A percentile compares a stretch with the other conserved stretches of the same genome.
Conservation (phyloP, 2,113 vertebrate genomes). For the Ascaphus truei region DNA sequence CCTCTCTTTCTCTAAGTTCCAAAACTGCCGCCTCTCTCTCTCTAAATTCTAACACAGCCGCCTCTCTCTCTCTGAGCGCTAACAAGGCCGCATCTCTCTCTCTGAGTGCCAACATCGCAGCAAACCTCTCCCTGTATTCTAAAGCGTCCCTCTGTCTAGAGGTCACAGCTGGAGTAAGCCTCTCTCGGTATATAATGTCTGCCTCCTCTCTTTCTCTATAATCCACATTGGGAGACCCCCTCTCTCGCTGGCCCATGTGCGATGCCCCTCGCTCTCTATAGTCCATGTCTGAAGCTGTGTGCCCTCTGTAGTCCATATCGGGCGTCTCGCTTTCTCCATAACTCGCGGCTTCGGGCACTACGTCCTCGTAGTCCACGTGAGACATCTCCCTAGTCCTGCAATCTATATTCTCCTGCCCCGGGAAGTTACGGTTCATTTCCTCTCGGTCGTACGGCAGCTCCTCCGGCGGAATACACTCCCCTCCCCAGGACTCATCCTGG, state of each 20-base stretch:
- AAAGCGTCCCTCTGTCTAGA: constrained; percentile 68
- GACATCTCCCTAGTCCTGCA: constrained; percentile 63
- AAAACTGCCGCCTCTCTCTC: constrained; percentile 64
- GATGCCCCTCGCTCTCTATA: constrained; percentile 70
- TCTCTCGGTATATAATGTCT: too few species aligned
- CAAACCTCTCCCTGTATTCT: constrained; percentile 46
- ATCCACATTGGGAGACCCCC: background rate
- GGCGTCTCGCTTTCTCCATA: background rate
- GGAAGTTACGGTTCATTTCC: constrained; percentile 51
- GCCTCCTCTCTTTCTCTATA: background rate
- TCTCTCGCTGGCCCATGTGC: background rate
- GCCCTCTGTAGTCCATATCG: constrained; percentile 59
- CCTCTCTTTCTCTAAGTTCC: constrained; percentile 68
- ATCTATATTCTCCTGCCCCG: constrained; percentile 66
- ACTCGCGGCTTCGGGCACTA: constrained; percentile 48
- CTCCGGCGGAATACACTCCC: constrained; percentile 43
- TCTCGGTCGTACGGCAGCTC: constrained; percentile 45
- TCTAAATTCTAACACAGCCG: constrained; percentile 56
- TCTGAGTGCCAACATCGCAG: constrained; percentile 54
- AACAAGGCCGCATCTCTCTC: constrained; percentile 63
- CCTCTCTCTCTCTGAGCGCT: constrained; percentile 42
- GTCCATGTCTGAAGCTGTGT: constrained; percentile 66
- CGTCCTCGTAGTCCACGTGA: constrained; percentile 46
- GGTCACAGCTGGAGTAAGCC: too few species aligned
- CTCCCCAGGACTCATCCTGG: constrained; percentile 72